Conservation (phyloP, 53 echinoderm and acorn worm species). For the Mesocentrotus franciscanus region DNA sequence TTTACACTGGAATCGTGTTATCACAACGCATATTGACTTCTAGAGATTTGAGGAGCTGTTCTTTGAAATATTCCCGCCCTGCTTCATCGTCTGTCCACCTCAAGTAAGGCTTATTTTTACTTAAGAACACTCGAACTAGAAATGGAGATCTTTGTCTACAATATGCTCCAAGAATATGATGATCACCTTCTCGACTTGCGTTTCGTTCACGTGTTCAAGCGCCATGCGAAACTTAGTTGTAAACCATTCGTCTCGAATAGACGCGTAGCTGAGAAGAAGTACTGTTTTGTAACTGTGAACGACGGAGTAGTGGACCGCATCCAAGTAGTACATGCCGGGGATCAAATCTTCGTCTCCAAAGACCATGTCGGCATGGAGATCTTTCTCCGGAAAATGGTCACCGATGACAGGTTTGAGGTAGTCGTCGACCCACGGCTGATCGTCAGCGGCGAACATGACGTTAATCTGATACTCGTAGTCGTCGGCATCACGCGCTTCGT, state of each 20-base stretch:
- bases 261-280: constrained; percentile 55
- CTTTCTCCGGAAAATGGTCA: constrained; percentile 24
- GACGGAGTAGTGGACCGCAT: constrained; percentile 49
- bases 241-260: constrained; percentile 53
- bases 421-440: constrained; percentile 60
- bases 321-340: constrained; percentile 56
- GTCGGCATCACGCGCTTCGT: constrained; percentile 33
- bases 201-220: constrained; percentile 59
- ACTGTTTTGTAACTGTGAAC: constrained; percentile 58
- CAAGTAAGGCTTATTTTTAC: constrained; percentile 52
- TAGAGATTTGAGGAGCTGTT: constrained; percentile 19
- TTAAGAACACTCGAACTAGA: constrained; percentile 39
- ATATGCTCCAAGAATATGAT: constrained; percentile 54
- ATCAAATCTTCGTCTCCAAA: constrained; percentile 62
- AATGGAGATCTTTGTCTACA: constrained; percentile 47
- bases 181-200: constrained; percentile 50
- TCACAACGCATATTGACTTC: constrained; percentile 45
- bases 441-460: constrained; percentile 58
- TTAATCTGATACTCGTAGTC: constrained; percentile 53
- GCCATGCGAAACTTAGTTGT: constrained; percentile 51
- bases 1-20: constrained; percentile 37
- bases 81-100: constrained; percentile 51
- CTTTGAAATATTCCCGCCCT: constrained; percentile 32
- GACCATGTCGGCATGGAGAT: constrained; percentile 44
- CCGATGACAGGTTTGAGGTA: constrained; percentile 24